phyloP scores from a whole-genome alignment of 2,888 invertebrate species.

The Cantharis nigra region DNA sequence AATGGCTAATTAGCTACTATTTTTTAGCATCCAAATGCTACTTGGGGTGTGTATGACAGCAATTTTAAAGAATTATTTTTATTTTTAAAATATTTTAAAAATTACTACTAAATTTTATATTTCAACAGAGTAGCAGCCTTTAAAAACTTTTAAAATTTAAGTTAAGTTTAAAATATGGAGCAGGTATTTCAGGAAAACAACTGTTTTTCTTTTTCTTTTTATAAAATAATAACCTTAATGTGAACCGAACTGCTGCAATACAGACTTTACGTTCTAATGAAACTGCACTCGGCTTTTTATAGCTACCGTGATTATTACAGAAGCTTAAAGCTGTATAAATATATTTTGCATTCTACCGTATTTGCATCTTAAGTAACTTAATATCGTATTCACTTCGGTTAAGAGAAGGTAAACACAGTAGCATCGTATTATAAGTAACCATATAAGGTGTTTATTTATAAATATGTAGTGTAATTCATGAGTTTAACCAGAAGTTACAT shows the following conservation, averaged over 20 bases:
- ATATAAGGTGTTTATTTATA: background rate
- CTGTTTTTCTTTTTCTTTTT: background rate
- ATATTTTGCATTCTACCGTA: background rate
- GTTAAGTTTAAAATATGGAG: too few relatives aligned
- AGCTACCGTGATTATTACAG: background rate
- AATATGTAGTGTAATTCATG: background rate
- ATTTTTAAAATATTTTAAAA: too few relatives aligned
- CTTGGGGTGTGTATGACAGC: too few relatives aligned
- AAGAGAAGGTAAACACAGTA: background rate
- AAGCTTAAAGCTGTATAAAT: background rate
- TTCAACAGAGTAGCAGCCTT: too few relatives aligned
- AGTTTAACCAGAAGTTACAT: background rate
- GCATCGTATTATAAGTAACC: background rate
- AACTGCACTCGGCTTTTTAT: background rate
- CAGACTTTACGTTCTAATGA: background rate
- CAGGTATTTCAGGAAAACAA: too few relatives aligned
- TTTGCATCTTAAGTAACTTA: background rate
- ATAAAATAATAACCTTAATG: background rate
- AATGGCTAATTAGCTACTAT: too few relatives aligned
- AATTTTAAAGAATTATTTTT: too few relatives aligned
- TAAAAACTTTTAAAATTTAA: too few relatives aligned
- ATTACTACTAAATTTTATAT: too few relatives aligned
- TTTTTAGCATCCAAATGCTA: too few relatives aligned
- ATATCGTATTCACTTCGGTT: background rate
- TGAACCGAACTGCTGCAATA: background rate